phyloP scores from a whole-genome alignment of 2,113 vertebrate species.

The Aix galericulata region DNA sequence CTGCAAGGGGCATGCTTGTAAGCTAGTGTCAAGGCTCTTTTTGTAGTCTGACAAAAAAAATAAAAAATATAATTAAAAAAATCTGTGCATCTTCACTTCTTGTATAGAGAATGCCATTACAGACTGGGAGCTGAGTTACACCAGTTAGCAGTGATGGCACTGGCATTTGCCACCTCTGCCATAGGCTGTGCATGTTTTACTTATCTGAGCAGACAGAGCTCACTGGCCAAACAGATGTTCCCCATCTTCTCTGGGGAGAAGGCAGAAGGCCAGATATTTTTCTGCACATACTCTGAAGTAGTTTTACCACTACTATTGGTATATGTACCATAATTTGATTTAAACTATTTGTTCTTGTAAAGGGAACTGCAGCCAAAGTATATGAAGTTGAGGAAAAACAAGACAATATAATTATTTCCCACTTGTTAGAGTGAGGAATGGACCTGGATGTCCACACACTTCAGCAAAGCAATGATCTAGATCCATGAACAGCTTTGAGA shows the following conservation, averaged over 20 bases:
- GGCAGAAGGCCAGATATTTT: slow-evolving; percentile 20
- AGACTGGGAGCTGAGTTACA: background rate
- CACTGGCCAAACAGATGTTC: background rate
- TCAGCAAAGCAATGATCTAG: background rate
- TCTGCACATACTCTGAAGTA: slow-evolving; percentile 16
- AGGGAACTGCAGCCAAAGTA: background rate
- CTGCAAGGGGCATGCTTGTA: background rate
- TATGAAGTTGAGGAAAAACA: background rate
- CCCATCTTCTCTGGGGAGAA: background rate
- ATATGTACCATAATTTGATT: slow-evolving; percentile 16
- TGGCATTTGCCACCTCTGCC: background rate
- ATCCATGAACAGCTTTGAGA: background rate
- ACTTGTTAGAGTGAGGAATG: background rate
- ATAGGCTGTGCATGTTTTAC: fast-evolving
- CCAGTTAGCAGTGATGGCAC: background rate
- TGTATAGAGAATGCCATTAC: background rate
- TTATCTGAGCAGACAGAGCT: fast-evolving
- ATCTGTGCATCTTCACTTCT: background rate
- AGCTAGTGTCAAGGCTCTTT: background rate
- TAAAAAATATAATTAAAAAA: background rate
- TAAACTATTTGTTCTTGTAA: slow-evolving; percentile 12
- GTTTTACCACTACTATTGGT: slow-evolving; percentile 7
- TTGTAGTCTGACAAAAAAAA: background rate
- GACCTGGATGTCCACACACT: background rate
- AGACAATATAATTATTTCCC: background rate